These are phyloP conservation scores for Drosophila chauvacae DNA, from an alignment of 1,140 invertebrate genomes.

Conservation along the genomic window DNA sequence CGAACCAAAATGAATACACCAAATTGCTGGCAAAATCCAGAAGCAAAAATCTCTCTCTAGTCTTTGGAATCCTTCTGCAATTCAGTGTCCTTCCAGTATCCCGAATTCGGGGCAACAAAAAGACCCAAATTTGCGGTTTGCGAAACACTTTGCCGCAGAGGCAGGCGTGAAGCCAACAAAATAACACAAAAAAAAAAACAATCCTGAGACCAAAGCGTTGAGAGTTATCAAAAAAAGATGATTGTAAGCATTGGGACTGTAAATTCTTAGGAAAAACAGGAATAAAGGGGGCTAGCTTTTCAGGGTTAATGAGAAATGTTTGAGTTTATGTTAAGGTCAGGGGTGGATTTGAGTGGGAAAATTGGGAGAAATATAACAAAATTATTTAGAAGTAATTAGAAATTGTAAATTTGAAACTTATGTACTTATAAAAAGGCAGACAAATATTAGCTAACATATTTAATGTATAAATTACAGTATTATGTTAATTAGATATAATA, in stretches of 20 bases:
- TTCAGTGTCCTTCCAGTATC: background rate
- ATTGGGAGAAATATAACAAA: rapidly evolving
- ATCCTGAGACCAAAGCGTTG: background rate
- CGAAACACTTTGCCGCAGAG: slow-evolving; percentile 16
- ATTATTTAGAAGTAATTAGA: background rate
- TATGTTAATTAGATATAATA: too few species aligned
- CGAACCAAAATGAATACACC: slow-evolving; percentile 28
- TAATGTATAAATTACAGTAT: too few species aligned
- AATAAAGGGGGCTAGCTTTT: background rate
- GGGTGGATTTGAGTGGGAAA: background rate
- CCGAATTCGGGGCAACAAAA: slow-evolving; percentile 11
- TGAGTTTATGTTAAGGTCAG: too few species aligned
- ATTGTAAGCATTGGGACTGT: background rate
- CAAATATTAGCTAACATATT: too few species aligned
- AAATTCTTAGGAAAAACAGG: background rate
- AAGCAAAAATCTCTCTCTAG: background rate
- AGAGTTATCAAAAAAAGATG: slow-evolving; percentile 8
- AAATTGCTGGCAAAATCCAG: slow-evolving; percentile 20
- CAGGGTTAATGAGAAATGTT: background rate
- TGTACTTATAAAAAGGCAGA: background rate
- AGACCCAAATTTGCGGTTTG: slow-evolving; percentile 12
- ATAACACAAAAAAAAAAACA: background rate
- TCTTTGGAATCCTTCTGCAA: slow-evolving; percentile 2
- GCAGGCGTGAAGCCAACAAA: slow-evolving; percentile 7
- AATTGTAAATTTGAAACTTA: background rate